These are phyloP conservation scores for Sapajus apella DNA, from an alignment of 2,113 vertebrate species.

Conservation along the genomic window DNA sequence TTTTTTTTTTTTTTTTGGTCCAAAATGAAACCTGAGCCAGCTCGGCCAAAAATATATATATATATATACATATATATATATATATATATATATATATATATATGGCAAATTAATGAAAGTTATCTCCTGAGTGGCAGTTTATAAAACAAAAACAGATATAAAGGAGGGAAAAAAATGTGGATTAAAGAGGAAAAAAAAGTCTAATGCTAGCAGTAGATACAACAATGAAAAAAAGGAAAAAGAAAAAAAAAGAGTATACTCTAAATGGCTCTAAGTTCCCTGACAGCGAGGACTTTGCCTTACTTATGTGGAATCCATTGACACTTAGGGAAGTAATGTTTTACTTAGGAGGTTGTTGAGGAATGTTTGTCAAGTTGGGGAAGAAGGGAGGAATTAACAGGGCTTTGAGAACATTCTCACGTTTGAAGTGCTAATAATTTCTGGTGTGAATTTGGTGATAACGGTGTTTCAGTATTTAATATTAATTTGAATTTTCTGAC, in stretches of 20 bases:
- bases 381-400: neutral
- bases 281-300: neutral
- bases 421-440: constrained; percentile 31
- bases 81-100: too few relatives aligned
- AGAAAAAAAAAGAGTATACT: neutral
- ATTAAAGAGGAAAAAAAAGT: neutral
- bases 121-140: neutral
- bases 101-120: constrained; percentile 23
- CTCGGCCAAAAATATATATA: neutral
- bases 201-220: neutral
- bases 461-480: neutral
- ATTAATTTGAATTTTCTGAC: neutral
- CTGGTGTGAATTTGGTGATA: neutral
- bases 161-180: neutral
- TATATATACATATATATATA: neutral
- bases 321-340: neutral
- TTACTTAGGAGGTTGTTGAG: neutral
- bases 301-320: neutral
- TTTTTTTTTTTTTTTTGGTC: too few relatives aligned
- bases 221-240: neutral
- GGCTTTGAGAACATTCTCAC: constrained; percentile 18
- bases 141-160: neutral
- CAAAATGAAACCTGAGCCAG: too few relatives aligned
- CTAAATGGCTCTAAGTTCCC: neutral
- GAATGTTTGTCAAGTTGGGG: neutral